Base-by-base conservation (phyloP, 2,888 invertebrate species). In the Hirtodrosophila cameraria region DNA sequence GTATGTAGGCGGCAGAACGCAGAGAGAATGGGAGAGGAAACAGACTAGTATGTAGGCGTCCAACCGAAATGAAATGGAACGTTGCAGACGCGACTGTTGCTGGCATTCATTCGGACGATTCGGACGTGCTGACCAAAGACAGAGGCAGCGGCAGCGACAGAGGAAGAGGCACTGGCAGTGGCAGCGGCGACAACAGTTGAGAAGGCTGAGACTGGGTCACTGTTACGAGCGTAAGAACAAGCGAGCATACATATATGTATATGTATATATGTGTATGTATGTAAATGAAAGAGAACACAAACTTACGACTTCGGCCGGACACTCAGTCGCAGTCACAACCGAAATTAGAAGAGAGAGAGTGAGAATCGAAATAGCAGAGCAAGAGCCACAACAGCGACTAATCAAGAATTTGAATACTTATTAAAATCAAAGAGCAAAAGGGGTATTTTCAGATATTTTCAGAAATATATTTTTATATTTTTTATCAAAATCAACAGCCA, bases 161-260 rank as follows among this genome's bases (percentile, higher is more conserved):
- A 33, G 3, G 46, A 20, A 54, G 36, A 28, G 25, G 31, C 18
- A 27, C 20, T 16, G 48, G 18, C 25, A 11, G 30, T 23, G 25
- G 39, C 30, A 11, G 16, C 13, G 35, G 28, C 41, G 13, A 23
- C 25, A 49, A 20, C 50, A 12, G 28, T 8, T 18, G 16, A 27
- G 45, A 36, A 59, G 27, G 50, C 55, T 45, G 77, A 85, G 87
- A 89, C 89, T 88, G 88, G 88, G 88, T 88, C 88, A 88, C 89
- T 88, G 88, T 88, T 89, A 89, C 89, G 73, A 84, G 74, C 80
- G 64, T 65, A 72, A 79, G 80, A 82, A 72, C 64, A 55, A 52
- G 55, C 49, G 45, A 58, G 43, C 42, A 38, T 55, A 59, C 52
- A 57, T 68, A 46, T 41, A 48, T 39, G n/a, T 23, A 53, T 53